Evolutionary conservation across 2,113 vertebrate species (phyloP).

Genomic region (Rhinoderma darwinii): DNA sequence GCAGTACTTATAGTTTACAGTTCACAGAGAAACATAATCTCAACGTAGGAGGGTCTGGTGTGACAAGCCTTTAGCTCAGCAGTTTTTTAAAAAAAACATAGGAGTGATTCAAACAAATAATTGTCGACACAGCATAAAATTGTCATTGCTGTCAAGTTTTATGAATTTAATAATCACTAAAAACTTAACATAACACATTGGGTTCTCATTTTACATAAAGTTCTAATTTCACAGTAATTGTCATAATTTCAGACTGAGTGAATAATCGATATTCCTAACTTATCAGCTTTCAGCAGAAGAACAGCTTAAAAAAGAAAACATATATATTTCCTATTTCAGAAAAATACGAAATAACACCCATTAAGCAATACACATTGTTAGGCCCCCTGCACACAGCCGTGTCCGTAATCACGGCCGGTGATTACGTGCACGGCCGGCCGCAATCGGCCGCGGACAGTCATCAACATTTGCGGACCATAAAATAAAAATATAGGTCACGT

Average conservation of each 20-base stretch:
- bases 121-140: constrained; percentile 14
- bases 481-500: too few species aligned
- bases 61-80: neutral
- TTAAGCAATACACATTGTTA: constrained; percentile 31
- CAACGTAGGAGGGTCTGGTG: neutral
- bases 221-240: constrained; percentile 57
- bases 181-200: constrained; percentile 31
- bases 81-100: neutral
- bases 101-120: constrained; percentile 23
- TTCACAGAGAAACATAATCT: neutral
- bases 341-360: constrained; percentile 27
- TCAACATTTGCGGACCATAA: too few species aligned
- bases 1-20: neutral
- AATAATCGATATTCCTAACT: constrained; percentile 47
- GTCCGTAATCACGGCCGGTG: too few species aligned
- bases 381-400: too few species aligned
- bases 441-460: too few species aligned
- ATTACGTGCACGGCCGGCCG: too few species aligned
- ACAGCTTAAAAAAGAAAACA: constrained; percentile 36
- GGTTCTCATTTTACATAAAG: constrained; percentile 52
- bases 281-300: constrained; percentile 41
- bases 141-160: constrained; percentile 41
- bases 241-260: constrained; percentile 54
- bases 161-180: constrained; percentile 41
- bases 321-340: constrained; percentile 24